Conservation (phyloP, 1,140 invertebrate genomes). For the Bicyclus anynana region DNA sequence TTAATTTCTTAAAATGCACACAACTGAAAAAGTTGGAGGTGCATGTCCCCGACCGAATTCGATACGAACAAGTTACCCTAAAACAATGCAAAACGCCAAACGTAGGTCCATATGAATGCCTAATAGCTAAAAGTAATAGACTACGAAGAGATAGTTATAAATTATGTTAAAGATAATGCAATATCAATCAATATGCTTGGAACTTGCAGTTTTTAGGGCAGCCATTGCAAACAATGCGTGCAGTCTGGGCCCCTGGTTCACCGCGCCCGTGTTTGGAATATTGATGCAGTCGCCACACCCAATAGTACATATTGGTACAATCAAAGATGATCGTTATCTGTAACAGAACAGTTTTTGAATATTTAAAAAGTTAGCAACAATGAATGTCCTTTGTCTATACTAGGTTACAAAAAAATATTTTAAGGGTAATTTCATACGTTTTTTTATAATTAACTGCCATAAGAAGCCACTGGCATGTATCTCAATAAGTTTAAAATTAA, state of each 20-base stretch:
- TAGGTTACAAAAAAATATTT: too few species aligned
- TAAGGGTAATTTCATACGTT: too few species aligned
- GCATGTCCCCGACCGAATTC: too few species aligned
- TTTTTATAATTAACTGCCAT: too few species aligned
- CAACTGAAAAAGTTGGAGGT: too few species aligned
- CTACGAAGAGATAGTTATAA: not conserved
- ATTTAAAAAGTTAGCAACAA: not conserved
- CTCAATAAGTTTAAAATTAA: too few species aligned
- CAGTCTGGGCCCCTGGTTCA: constrained; percentile 23
- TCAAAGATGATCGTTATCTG: constrained; percentile 16
- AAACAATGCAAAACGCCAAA: too few species aligned
- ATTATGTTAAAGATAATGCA: constrained; percentile 10
- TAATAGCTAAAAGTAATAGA: too few species aligned
- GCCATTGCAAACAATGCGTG: constrained; percentile 33
- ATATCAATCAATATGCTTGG: constrained; percentile 37
- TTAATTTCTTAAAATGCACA: too few species aligned
- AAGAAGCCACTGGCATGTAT: too few species aligned
- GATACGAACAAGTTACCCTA: too few species aligned
- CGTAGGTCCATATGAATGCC: too few species aligned
- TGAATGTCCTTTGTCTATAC: not conserved
- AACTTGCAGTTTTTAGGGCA: constrained; percentile 28
- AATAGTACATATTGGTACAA: constrained; percentile 8
- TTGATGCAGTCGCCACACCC: constrained; percentile 13
- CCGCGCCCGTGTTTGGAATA: constrained; percentile 38
- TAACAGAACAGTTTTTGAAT: constrained; percentile 8